phyloP scores from a whole-genome alignment of 2,888 invertebrate species.

The Monopis laevigella region DNA sequence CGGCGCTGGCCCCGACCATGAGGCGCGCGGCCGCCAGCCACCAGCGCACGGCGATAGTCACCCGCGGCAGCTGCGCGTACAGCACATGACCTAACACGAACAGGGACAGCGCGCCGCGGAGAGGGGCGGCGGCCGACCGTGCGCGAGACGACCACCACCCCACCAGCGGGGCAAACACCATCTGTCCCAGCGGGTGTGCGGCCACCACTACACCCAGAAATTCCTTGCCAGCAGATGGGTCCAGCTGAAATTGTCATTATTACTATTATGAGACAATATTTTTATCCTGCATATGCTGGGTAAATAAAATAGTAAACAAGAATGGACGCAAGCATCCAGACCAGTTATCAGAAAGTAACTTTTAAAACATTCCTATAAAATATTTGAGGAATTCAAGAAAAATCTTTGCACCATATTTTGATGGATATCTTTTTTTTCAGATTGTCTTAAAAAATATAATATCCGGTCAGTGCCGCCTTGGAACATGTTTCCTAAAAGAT shows the following conservation, averaged over 20 bases:
- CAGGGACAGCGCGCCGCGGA: constrained; percentile 73
- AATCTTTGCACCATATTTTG: too few species aligned
- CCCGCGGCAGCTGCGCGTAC: constrained; percentile 79
- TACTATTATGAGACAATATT: too few species aligned
- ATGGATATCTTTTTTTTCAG: too few species aligned
- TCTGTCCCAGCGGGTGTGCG: constrained; percentile 87
- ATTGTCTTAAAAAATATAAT: too few species aligned
- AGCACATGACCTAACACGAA: constrained; percentile 78
- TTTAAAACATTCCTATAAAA: too few species aligned
- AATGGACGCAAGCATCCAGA: too few species aligned
- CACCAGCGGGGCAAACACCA: constrained; percentile 84
- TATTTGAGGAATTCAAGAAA: too few species aligned
- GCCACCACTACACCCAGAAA: constrained; percentile 86
- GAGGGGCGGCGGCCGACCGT: constrained; percentile 75
- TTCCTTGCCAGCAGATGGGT: constrained; percentile 81
- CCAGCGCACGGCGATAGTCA: constrained; percentile 62
- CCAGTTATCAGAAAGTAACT: too few species aligned
- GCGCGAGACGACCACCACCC: constrained; percentile 87
- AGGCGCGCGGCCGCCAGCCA: constrained; percentile 83
- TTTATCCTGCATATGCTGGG: too few species aligned
- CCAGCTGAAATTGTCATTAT: constrained; percentile 71
- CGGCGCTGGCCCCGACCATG: constrained; percentile 86
- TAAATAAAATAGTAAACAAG: too few species aligned
- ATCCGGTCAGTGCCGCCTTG: too few species aligned
- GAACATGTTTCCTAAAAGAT: too few species aligned